Base-by-base conservation (phyloP, 2,113 vertebrate species). In the Morone chrysops region DNA sequence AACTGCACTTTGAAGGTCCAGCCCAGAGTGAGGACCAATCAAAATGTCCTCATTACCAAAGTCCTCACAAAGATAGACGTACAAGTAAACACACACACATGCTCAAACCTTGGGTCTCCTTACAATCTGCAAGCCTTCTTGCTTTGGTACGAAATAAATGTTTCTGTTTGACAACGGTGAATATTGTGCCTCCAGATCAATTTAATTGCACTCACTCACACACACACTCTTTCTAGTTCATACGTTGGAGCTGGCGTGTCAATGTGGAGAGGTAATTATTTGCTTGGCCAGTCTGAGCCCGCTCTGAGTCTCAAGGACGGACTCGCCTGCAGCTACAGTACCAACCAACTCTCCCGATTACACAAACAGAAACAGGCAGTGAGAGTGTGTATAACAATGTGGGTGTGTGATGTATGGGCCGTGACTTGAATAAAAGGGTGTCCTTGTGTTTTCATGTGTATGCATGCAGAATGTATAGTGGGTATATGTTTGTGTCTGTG, bases 201-300 rank as follows among this genome's bases (percentile, higher is more conserved):
- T 83, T 57, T 41, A 51, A 87, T 78, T 81, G 70, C 57, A 70
- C 43, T 67, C 45, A 41, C 61, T 62, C 40, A 62, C 22, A 60
- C 40, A 48, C 77, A 65, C 47, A n/a, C n/a, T 25, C 20, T 0
- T 38, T 83, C 78, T 41, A 18, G 12, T 77, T 80, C 62, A 82
- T 78, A 60, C 73, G 74, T 70, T 72, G 77, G 59, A 84, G 79
- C 70, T 57, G 48, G 67, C 16, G 9, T 84, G 85, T 86, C 83
- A 70, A 65, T 68, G 79, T 87, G 60, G 63, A 91, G 91, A 90
- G 76, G 87, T 91, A 90, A 93, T 94, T 91, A 93, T 93, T 92
- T 91, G 89, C 92, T 93, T 88, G 92, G 87, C 84, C 79, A 63
- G 87, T 90, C 92, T 90, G 87, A 85, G 82, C 83, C 69, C 80